Evolutionary conservation across 2,888 invertebrate species (phyloP), one percentile per base, ranked within the genome.

Genomic region (Lumbricus terrestris): DNA sequence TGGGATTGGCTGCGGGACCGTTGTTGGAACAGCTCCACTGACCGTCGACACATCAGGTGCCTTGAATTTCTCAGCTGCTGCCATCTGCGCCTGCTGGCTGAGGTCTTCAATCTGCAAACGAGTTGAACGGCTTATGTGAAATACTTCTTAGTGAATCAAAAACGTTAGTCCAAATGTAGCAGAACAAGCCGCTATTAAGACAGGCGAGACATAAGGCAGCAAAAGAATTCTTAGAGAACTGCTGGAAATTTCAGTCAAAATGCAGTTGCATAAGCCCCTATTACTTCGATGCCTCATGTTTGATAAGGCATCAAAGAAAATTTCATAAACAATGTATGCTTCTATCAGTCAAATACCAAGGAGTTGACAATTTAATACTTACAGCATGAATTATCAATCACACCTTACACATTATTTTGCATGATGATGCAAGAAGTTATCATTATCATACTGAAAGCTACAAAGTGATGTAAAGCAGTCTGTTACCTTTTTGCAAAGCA

Each of bases 51-150:
- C 69, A 29, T 94, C 93, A 6, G 93, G 97, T 29, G 97, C 97
- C 96, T 99, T 99, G 96, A 99, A 98, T 95, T 99, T 97, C 96
- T 99, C 99, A 88, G 99, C 99, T 54, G 99, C 99, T 2, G 98
- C 98, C 95, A 99, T 98, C 95, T 98, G 97, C 89, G 97, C 97
- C 95, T 99, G 99, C 94, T 99, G 99, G 90, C 98, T 98, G 94
- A 99, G 96, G 96, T 99, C 99, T 96, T 99, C 99, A 93, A 99
- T 99, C 97, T 96, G 92, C 47, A 91, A 91, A 37, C 47, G 35
- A 42, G 18, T 38, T 29, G 6, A 6, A n/a, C 42, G 42, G 40
- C 20, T 33, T 42, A 40, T 11, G 29, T n/a, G 3, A 29, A 88
- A 40, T 20, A 88, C 38, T 16, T 15, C 35, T n/a, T 37, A 5